phyloP scores from a whole-genome alignment of 2,113 vertebrate species.

The Psephotus haematonotus region DNA sequence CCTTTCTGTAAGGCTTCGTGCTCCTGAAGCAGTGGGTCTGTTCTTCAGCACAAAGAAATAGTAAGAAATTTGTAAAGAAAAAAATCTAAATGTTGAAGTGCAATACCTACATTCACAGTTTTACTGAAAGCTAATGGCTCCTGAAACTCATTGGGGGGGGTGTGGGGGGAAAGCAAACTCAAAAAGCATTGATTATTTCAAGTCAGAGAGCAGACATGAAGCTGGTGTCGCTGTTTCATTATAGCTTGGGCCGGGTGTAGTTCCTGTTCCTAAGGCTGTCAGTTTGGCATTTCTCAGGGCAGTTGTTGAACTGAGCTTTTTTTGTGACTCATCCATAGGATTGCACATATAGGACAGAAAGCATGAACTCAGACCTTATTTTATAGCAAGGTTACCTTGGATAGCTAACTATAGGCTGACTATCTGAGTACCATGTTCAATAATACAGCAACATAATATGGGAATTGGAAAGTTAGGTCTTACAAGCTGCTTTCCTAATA shows the following conservation, averaged over 20 bases:
- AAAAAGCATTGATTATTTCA: not conserved
- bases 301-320: not conserved
- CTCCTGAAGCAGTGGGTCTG: not conserved
- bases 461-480: not conserved
- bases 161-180: not conserved
- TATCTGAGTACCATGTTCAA: accelerated
- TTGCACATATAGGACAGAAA: accelerated
- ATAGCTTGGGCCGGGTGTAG: not conserved
- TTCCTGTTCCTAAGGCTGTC: not conserved
- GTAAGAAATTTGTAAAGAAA: not conserved
- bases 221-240: not conserved
- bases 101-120: not conserved
- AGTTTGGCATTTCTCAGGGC: not conserved
- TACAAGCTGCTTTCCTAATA: not conserved
- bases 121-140: not conserved
- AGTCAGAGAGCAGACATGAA: not conserved
- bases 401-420: not conserved
- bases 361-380: not conserved
- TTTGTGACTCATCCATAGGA: not conserved
- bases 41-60: not conserved
- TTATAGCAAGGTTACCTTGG: not conserved
- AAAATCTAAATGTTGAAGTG: not conserved
- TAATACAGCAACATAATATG: not conserved
- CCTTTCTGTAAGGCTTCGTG: not conserved
- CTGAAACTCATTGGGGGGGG: not conserved